Conservation (phyloP, 2,888 invertebrate genomes). For the Cinara cedri region DNA sequence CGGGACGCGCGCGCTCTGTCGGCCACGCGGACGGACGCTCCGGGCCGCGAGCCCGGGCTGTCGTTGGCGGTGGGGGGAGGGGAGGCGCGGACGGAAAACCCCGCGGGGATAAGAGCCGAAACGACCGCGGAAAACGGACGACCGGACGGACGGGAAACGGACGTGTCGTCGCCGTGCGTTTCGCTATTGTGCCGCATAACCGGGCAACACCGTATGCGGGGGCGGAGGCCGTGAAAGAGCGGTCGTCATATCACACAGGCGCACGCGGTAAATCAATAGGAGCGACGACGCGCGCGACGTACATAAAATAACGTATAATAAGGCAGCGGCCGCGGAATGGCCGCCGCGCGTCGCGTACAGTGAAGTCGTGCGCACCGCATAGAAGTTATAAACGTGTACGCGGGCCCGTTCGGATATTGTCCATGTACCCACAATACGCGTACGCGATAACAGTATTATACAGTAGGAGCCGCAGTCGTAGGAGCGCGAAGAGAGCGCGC, state of each 20-base stretch:
- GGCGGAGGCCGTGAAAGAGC: slow-evolving; percentile 34
- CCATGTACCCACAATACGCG: not conserved
- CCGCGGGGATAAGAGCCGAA: too few relatives aligned
- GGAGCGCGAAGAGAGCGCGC: too few relatives aligned
- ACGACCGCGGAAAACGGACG: not conserved
- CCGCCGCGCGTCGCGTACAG: slow-evolving; percentile 24
- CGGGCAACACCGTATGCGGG: too few relatives aligned
- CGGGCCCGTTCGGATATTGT: too few relatives aligned
- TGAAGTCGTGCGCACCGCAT: not conserved
- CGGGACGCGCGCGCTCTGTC: too few relatives aligned
- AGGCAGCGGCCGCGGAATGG: slow-evolving; percentile 16
- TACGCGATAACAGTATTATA: not conserved
- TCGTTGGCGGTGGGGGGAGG: too few relatives aligned
- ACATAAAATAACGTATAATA: slow-evolving; percentile 24
- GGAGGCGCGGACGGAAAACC: too few relatives aligned
- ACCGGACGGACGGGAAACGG: not conserved
- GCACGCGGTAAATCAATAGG: slow-evolving; percentile 37
- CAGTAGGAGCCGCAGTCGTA: too few relatives aligned
- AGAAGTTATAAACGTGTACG: not conserved
- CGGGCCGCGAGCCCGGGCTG: too few relatives aligned
- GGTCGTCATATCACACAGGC: too few relatives aligned
- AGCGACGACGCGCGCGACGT: slow-evolving; percentile 34
- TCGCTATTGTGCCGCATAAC: too few relatives aligned
- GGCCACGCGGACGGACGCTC: too few relatives aligned
- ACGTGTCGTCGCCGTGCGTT: not conserved